Conservation (phyloP, 2,113 vertebrate genomes). For the Oryzias woworae region DNA sequence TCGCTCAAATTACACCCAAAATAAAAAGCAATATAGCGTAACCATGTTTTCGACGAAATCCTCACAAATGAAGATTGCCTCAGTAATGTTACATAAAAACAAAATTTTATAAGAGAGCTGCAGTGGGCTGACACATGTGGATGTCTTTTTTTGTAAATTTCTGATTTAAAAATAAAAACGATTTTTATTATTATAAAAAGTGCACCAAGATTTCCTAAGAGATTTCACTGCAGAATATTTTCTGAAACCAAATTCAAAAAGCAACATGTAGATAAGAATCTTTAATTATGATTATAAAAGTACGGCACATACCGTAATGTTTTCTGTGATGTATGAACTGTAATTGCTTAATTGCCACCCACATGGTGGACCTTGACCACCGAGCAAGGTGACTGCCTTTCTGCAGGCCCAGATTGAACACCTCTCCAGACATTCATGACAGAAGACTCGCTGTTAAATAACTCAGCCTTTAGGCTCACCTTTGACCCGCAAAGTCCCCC, state of each 20-base stretch:
- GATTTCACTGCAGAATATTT: no score
- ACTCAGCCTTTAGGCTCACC: slow-evolving; percentile 92
- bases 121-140: no score
- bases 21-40: no score
- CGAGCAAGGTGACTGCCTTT: slow-evolving; percentile 6
- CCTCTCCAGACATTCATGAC: slow-evolving; percentile 26
- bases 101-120: no score
- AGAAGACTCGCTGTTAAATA: slow-evolving; percentile 86
- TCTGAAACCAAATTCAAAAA: neutral
- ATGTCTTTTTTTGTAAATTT: no score
- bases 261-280: neutral
- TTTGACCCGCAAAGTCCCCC: slow-evolving; percentile 88
- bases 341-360: slow-evolving; percentile 2
- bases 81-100: no score
- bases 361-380: slow-evolving; percentile 16
- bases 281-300: neutral
- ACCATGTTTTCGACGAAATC: no score
- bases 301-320: neutral
- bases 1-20: no score
- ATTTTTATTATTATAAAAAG: no score
- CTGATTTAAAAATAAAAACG: no score
- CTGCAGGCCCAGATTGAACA: neutral
- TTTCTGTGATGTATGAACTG: neutral
- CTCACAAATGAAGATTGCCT: no score
- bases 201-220: no score